A percentile compares a stretch with the other conserved stretches of the same genome.
Evolutionary conservation across 2,113 vertebrate species (phyloP).

Genomic region (Bufo bufo): DNA sequence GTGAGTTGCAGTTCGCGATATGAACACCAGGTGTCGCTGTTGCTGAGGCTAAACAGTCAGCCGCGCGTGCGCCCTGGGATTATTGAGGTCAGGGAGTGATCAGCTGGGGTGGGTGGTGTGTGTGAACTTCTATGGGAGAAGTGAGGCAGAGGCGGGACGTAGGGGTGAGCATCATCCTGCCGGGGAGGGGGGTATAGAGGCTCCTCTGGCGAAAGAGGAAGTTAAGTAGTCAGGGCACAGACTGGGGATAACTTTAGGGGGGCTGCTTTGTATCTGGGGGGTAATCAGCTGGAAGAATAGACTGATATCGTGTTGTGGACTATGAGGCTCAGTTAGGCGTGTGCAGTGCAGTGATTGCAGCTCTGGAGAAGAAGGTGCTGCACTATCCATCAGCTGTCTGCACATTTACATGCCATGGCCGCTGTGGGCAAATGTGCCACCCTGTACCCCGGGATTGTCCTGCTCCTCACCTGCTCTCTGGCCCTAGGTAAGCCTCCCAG

Average conservation of each 20-base stretch:
- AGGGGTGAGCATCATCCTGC: constrained; percentile 9
- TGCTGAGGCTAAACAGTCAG: neutral
- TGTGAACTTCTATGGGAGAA: constrained; percentile 32
- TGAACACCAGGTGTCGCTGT: constrained; percentile 13
- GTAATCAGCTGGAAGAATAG: neutral
- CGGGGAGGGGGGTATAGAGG: neutral
- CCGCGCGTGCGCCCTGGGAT: constrained; percentile 25
- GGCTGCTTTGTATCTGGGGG: neutral
- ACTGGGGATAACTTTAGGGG: neutral
- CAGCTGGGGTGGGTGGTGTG: constrained; percentile 49
- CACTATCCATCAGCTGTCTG: neutral
- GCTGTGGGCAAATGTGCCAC: neutral
- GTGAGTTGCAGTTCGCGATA: neutral
- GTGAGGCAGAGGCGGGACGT: constrained; percentile 29
- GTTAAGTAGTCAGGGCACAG: neutral
- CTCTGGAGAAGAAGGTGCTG: neutral
- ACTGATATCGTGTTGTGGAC: neutral
- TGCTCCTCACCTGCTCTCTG: constrained; percentile 17
- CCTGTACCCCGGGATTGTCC: neutral
- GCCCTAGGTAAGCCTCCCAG: neutral
- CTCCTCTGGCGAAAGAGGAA: neutral
- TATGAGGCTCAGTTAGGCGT: neutral
- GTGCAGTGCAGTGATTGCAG: neutral
- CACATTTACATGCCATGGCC: neutral
- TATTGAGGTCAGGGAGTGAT: constrained; percentile 43